phyloP scores from a whole-genome alignment of 2,113 vertebrate genomes.

The Etia nguti region DNA sequence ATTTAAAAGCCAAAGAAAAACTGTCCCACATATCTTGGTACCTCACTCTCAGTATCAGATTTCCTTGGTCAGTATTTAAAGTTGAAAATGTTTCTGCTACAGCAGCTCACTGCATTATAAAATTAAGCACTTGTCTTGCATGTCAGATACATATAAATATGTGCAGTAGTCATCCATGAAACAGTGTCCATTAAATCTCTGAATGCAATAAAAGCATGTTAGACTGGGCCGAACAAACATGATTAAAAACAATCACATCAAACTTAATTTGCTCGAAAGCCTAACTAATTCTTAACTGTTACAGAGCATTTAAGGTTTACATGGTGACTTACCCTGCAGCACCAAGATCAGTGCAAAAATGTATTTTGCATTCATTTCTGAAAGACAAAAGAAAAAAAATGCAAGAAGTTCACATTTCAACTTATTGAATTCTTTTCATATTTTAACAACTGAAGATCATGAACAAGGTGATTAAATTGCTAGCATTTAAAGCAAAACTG shows the following conservation, averaged over 20 bases:
- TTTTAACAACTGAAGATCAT: background rate
- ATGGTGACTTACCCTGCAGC: slow-evolving; percentile 73
- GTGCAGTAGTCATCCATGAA: background rate
- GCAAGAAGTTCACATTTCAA: background rate
- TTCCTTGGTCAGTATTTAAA: background rate
- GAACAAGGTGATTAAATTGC: background rate
- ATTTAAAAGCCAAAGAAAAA: background rate
- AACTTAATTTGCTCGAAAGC: background rate
- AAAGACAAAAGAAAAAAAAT: slow-evolving; percentile 7
- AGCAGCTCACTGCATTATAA: background rate
- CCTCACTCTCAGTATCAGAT: background rate
- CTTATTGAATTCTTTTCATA: background rate
- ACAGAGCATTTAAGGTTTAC: background rate
- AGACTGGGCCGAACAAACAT: background rate
- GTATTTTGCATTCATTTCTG: slow-evolving; percentile 71
- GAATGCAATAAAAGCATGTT: background rate
- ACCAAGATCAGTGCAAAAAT: slow-evolving; percentile 64
- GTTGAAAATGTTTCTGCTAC: background rate
- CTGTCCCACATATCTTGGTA: background rate
- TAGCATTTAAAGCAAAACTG: background rate
- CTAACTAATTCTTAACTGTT: background rate
- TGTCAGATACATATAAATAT: background rate
- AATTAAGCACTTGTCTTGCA: background rate
- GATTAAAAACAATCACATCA: background rate
- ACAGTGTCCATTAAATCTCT: background rate